Base-by-base conservation (phyloP, 53 echinoderm and acorn worm genomes). In the Luidia sarsii region DNA sequence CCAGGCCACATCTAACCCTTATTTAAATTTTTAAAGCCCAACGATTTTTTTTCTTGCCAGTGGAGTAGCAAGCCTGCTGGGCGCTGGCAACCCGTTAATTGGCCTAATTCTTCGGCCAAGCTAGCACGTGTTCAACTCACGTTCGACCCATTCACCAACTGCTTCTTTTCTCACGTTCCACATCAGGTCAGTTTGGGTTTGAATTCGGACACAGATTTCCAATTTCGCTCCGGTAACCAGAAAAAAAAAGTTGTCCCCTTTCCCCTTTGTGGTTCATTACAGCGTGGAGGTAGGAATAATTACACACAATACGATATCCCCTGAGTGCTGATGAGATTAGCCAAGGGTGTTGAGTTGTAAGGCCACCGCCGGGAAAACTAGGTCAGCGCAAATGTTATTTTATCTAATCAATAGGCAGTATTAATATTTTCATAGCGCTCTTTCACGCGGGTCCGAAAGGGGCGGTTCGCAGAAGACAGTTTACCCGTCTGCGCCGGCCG, bases 381-480 rank as follows among this genome's bases (percentile, higher is more conserved):
- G 77, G 77, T 59, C 77, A 77, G 29, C 48, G 21, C 59, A 77
- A 77, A 77, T 77, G 77, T 77, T 77, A 77, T 77, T 77, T 59
- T 60, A 77, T 39, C 46, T 36, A 61, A 77, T 77, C 77, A 77
- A 77, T 77, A 77, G 59, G 77, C 77, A 59, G 59, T 77, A 77
- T 77, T 77, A 77, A 77, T 77, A 77, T 77, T 77, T 77, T 77
- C 27, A 32, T 77, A 41, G 56, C 28, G 77, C 60, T 8, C 50
- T 61, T 77, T 77, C 48, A 60, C 77, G 43, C 61, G 30, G 31
- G 77, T 45, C 39, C 59, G 77, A 56, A 46, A 38, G 59, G 21
- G 29, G 56, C 56, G 48, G 43, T 77, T 7, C 22, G 45, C 45
- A 43, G 57, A 13, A 43, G 46, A 68, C 60, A 3, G 20, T 53